Percentiles rank a stretch among this genome's conserved stretches.
Evolutionary conservation across 1,140 invertebrate genomes (phyloP).

Genomic region (Lepidotrigona ventralis): DNA sequence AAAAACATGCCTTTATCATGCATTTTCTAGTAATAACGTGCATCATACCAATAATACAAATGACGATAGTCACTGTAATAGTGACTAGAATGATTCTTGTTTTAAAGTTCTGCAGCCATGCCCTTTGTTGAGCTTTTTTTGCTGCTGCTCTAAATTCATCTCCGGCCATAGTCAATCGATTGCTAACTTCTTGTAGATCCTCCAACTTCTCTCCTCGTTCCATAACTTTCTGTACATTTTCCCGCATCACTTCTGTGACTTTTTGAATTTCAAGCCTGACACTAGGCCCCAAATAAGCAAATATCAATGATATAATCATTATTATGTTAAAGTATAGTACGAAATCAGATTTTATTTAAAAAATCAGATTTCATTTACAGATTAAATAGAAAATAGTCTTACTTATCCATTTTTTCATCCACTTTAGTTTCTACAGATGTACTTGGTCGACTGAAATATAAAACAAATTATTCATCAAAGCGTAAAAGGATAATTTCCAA

Average conservation of each 20-base stretch:
- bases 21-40: background rate
- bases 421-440: conserved; percentile 66
- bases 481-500: background rate
- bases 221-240: conserved; percentile 81
- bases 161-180: conserved; percentile 77
- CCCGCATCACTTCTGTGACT: conserved; percentile 82
- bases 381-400: conserved; percentile 15
- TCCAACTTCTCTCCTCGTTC: conserved; percentile 82
- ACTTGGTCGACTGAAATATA: conserved; percentile 61
- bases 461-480: conserved; percentile 7
- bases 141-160: conserved; percentile 80
- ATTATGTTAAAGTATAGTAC: background rate
- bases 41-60: conserved; percentile 74
- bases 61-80: conserved; percentile 68
- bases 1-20: conserved; percentile 8
- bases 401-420: conserved; percentile 74
- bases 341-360: background rate
- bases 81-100: conserved; percentile 72
- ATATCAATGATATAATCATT: background rate
- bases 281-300: conserved; percentile 63
- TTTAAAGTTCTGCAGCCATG: conserved; percentile 81
- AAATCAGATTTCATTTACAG: background rate
- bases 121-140: conserved; percentile 77
- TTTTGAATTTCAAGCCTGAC: conserved; percentile 81
- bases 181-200: conserved; percentile 81